These are phyloP conservation scores for Elmis aenea DNA, from an alignment of 2,888 invertebrate genomes.

Conservation along the genomic window DNA sequence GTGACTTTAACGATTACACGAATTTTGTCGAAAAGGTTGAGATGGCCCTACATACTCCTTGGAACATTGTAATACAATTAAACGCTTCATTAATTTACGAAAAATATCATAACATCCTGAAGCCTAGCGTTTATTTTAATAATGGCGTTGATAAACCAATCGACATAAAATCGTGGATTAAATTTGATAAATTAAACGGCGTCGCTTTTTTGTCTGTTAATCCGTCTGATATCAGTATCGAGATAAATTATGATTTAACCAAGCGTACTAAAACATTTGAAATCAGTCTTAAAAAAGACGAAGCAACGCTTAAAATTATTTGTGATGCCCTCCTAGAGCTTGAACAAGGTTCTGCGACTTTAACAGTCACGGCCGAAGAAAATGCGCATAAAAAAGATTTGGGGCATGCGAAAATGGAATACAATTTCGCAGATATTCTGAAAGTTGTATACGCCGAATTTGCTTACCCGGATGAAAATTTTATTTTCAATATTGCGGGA, in stretches of 20 bases:
- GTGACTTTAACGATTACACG: slow-evolving; percentile 1
- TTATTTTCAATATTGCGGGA: neutral
- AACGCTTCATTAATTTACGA: slow-evolving; percentile 7
- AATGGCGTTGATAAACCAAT: too few species aligned
- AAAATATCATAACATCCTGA: slow-evolving; percentile 1
- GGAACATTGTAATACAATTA: slow-evolving; percentile 7
- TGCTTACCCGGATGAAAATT: too few species aligned
- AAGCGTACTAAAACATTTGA: too few species aligned
- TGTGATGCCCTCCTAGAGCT: neutral
- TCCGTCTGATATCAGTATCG: too few species aligned
- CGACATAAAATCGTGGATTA: too few species aligned
- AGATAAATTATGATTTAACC: too few species aligned
- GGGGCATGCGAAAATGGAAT: neutral
- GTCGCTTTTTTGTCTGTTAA: too few species aligned
- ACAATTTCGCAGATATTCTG: neutral
- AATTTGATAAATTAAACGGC: too few species aligned
- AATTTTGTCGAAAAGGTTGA: slow-evolving; percentile 4
- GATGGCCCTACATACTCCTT: slow-evolving; percentile 6
- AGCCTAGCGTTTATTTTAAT: slow-evolving; percentile 7
- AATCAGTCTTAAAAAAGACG: too few species aligned
- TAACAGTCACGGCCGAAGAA: neutral
- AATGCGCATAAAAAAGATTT: neutral
- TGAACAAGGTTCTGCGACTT: neutral
- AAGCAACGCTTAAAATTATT: too few species aligned
- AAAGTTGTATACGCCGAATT: neutral